A percentile compares a stretch with the other conserved stretches of the same genome.
These are phyloP conservation scores for Naja naja DNA, from an alignment of 2,113 vertebrate genomes.

Conservation along the genomic window DNA sequence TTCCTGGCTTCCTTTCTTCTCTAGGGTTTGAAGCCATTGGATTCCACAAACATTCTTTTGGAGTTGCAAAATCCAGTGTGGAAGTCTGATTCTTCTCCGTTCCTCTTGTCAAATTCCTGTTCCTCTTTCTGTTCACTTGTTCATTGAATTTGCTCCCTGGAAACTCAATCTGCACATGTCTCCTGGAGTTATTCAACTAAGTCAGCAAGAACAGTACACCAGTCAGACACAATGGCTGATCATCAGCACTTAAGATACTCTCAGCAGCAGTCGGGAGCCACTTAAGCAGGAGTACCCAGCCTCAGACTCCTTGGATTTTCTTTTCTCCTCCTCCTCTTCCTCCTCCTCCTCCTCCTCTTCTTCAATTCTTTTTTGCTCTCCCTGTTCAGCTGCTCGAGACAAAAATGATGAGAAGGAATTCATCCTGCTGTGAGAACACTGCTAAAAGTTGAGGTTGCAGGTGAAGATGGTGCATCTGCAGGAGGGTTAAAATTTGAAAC, in stretches of 20 bases:
- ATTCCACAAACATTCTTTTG: neutral
- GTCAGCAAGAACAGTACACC: neutral
- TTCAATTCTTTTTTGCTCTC: neutral
- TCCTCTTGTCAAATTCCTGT: neutral
- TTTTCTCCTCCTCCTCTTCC: neutral
- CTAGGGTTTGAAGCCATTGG: neutral
- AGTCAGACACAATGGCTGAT: neutral
- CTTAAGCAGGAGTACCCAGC: neutral
- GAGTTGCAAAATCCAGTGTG: neutral
- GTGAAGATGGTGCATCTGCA: neutral
- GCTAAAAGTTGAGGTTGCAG: neutral
- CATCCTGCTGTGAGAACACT: neutral
- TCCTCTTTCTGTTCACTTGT: neutral
- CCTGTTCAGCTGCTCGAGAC: neutral
- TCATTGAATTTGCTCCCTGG: neutral
- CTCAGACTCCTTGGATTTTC: neutral
- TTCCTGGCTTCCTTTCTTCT: neutral
- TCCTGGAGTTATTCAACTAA: neutral
- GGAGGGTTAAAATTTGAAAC: neutral
- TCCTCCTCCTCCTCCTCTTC: neutral
- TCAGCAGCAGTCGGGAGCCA: neutral
- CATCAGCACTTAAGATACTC: neutral
- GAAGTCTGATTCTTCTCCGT: neutral
- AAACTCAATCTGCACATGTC: neutral
- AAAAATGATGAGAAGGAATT: neutral